Evolutionary conservation across 2,888 invertebrate species (phyloP).

Genomic region (Trichacis sp.): DNA sequence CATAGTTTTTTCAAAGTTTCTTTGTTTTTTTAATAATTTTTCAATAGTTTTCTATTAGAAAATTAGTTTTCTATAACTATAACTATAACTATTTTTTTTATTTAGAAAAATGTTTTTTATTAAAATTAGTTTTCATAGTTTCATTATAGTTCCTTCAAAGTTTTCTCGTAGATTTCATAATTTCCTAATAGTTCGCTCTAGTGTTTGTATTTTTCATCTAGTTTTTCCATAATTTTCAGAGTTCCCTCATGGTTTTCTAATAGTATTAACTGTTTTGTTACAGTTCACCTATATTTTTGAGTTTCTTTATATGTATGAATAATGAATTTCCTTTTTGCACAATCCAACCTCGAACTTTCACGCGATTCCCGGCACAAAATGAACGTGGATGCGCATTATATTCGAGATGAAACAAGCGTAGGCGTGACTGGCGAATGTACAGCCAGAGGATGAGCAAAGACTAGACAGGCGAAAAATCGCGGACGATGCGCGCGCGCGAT

Average conservation of each 20-base stretch:
- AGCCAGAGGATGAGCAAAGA: slow-evolving; percentile 53
- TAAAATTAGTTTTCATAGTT: neutral
- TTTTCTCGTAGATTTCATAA: neutral
- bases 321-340: too few species aligned
- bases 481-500: slow-evolving; percentile 55
- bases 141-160: neutral
- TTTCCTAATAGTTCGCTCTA: neutral
- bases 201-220: neutral
- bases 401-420: slow-evolving; percentile 18
- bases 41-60: too few species aligned
- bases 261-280: too few species aligned
- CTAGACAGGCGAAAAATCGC: slow-evolving; percentile 53
- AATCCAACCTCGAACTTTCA: neutral
- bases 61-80: too few species aligned
- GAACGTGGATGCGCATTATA: too few species aligned
- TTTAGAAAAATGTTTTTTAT: neutral
- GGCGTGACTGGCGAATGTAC: slow-evolving; percentile 50
- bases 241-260: too few species aligned
- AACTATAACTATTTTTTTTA: neutral
- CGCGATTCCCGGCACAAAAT: neutral
- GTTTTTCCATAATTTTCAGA: neutral
- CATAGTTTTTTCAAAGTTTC: too few species aligned
- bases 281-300: too few species aligned
- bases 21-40: too few species aligned
- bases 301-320: too few species aligned